These are phyloP conservation scores for Henicopernis longicauda DNA, from an alignment of 2,113 vertebrate species.

Conservation along the genomic window DNA sequence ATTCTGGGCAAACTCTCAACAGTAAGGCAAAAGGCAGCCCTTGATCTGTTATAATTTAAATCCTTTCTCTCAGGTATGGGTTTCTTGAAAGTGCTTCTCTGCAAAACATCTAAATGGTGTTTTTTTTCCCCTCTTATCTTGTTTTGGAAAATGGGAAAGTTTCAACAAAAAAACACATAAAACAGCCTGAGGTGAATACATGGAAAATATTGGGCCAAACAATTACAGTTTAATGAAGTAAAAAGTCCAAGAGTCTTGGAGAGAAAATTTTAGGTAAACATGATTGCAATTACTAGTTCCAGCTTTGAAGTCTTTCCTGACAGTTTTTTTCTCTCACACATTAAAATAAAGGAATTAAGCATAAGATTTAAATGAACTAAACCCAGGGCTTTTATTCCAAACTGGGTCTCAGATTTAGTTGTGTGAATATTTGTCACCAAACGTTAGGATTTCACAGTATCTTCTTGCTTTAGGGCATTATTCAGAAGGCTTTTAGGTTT, in stretches of 20 bases:
- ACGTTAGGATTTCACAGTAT: not conserved
- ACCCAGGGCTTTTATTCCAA: not conserved
- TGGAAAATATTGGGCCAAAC: not conserved
- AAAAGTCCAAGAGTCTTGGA: not conserved
- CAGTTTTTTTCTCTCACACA: not conserved
- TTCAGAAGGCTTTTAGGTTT: conserved; percentile 27
- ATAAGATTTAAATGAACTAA: not conserved
- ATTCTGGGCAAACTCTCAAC: not conserved
- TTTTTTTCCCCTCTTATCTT: not conserved
- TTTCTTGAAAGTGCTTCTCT: not conserved
- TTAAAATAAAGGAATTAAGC: not conserved
- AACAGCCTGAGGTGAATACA: not conserved
- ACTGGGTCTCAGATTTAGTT: not conserved
- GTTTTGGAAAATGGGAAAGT: not conserved
- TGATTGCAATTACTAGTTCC: not conserved
- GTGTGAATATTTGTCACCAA: conserved; percentile 10
- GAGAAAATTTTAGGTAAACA: not conserved
- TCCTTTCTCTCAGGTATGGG: not conserved
- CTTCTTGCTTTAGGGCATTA: conserved; percentile 18
- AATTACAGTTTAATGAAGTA: not conserved
- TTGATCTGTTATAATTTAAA: not conserved
- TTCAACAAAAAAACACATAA: not conserved
- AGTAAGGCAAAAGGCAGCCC: not conserved
- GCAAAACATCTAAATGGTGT: not conserved
- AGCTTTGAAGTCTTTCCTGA: not conserved